Percentiles rank a stretch among this genome's conserved stretches.
Evolutionary conservation across 1,140 invertebrate genomes (phyloP).

Genomic region (Drosophila pandora): DNA sequence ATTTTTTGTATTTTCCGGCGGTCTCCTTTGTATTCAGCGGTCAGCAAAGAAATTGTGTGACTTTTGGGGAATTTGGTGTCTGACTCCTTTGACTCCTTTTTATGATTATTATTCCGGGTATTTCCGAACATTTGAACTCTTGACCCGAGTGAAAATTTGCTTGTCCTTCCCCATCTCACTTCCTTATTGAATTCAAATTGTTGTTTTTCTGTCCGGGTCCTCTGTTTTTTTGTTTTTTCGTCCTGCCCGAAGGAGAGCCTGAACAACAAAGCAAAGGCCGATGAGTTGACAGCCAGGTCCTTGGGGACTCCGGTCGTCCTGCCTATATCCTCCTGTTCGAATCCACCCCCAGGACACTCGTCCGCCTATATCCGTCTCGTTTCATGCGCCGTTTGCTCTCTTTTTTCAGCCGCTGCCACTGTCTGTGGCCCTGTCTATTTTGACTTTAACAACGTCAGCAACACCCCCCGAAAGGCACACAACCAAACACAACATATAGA

Average conservation of each 20-base stretch:
- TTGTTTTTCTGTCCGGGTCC: constrained; percentile 28
- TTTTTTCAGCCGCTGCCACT: constrained; percentile 2
- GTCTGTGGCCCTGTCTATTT: constrained; percentile 64
- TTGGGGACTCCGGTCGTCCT: constrained; percentile 10
- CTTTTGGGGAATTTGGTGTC: constrained; percentile 8
- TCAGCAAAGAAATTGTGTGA: constrained; percentile 43
- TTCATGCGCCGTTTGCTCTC: constrained; percentile 25
- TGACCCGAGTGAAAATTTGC: constrained; percentile 26
- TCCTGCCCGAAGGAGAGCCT: constrained; percentile 5
- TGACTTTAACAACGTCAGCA: constrained; percentile 80
- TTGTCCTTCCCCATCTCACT: constrained; percentile 4
- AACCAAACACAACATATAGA: constrained; percentile 20
- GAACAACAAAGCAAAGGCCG: constrained; percentile 11
- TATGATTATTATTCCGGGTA: constrained; percentile 38
- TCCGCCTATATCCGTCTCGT: constrained; percentile 12
- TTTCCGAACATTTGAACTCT: constrained; percentile 45
- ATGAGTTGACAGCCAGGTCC: constrained; percentile 35
- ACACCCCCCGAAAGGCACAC: constrained; percentile 59
- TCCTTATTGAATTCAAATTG: constrained; percentile 72
- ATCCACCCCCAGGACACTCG: constrained; percentile 62
- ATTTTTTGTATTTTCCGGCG: constrained; percentile 1
- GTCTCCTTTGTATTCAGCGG: constrained; percentile 36
- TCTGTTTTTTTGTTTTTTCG: background rate
- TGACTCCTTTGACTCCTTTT: constrained; percentile 32
- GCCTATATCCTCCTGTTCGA: constrained; percentile 31